A percentile compares a stretch with the other conserved stretches of the same genome.
Conservation (phyloP, 1,140 invertebrate genomes). For the Probaryconus sp. region DNA sequence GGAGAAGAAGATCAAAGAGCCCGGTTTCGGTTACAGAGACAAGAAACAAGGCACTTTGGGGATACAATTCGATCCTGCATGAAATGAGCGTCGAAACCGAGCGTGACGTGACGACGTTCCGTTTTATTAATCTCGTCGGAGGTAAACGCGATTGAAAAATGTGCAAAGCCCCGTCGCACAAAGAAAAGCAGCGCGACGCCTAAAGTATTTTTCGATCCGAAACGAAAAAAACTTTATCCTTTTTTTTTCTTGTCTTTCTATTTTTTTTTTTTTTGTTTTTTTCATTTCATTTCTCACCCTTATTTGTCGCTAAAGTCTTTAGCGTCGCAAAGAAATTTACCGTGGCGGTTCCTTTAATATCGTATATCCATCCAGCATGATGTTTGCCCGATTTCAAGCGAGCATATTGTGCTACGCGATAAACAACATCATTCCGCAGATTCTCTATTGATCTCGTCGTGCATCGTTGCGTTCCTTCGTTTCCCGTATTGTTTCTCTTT, state of each 20-base stretch:
- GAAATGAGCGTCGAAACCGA: conserved; percentile 44
- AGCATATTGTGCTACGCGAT: conserved; percentile 19
- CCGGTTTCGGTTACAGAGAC: conserved; percentile 41
- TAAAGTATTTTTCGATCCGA: too few species aligned
- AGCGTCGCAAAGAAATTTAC: conserved; percentile 26
- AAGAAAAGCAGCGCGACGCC: conserved; percentile 29
- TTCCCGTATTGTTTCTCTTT: conserved; percentile 31
- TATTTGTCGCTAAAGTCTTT: conserved; percentile 12
- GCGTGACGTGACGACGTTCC: conserved; percentile 31
- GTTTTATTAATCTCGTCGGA: conserved; percentile 55
- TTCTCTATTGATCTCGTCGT: conserved; percentile 34
- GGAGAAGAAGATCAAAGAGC: conserved; percentile 42
- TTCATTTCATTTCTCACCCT: background rate
- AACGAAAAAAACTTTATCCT: too few species aligned
- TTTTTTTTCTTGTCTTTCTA: too few species aligned
- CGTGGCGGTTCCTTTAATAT: conserved; percentile 21
- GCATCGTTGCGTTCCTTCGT: conserved; percentile 26
- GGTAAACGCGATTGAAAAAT: conserved; percentile 56
- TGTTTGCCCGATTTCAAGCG: conserved; percentile 22
- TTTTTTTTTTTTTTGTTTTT: too few species aligned
- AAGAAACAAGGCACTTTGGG: conserved; percentile 29
- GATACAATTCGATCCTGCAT: conserved; percentile 52
- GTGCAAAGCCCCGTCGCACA: conserved; percentile 27
- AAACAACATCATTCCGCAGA: conserved; percentile 42
- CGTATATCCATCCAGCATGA: background rate